A percentile compares a stretch with the other conserved stretches of the same genome.
phyloP scores from a whole-genome alignment of 2,113 vertebrate genomes.

The Notothenia coriiceps region DNA sequence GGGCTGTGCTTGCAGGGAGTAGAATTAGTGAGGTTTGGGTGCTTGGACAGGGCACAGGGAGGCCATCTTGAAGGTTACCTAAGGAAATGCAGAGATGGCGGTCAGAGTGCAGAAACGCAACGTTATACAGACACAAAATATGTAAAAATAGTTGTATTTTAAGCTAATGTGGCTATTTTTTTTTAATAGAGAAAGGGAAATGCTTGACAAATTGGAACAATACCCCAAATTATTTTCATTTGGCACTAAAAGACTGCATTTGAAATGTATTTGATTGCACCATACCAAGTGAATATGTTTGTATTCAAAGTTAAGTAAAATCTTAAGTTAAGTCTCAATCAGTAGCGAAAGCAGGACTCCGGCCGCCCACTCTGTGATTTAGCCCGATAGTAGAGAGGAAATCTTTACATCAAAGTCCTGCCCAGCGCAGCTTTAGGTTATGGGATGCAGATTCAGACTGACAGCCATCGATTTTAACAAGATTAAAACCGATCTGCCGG shows the following conservation, averaged over 20 bases:
- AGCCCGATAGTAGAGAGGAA: constrained; percentile 3
- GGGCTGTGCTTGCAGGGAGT: constrained; percentile 87
- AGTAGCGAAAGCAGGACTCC: constrained; percentile 17
- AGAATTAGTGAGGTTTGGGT: constrained; percentile 69
- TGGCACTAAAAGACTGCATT: background rate
- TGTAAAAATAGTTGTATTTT: background rate
- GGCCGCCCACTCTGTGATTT: background rate
- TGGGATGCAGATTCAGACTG: constrained; percentile 57
- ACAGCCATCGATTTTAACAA: constrained; percentile 68
- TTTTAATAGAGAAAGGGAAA: background rate
- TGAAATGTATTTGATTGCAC: background rate
- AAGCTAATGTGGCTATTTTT: background rate
- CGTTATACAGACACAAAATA: background rate
- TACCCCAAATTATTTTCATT: background rate
- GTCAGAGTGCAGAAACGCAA: background rate
- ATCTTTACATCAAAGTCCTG: constrained; percentile 32
- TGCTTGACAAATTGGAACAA: background rate
- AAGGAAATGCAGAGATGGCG: constrained; percentile 47
- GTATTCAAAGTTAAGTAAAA: constrained; percentile 8
- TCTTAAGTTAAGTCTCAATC: constrained; percentile 15
- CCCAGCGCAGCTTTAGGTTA: constrained; percentile 29
- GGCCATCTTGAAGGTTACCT: constrained; percentile 74
- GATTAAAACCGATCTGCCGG: constrained; percentile 66
- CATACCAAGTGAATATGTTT: background rate
- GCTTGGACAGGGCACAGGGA: constrained; percentile 53